Percentiles rank a stretch among this genome's conserved stretches.
phyloP scores from a whole-genome alignment of 2,113 vertebrate species.

The Apeltes quadracus region DNA sequence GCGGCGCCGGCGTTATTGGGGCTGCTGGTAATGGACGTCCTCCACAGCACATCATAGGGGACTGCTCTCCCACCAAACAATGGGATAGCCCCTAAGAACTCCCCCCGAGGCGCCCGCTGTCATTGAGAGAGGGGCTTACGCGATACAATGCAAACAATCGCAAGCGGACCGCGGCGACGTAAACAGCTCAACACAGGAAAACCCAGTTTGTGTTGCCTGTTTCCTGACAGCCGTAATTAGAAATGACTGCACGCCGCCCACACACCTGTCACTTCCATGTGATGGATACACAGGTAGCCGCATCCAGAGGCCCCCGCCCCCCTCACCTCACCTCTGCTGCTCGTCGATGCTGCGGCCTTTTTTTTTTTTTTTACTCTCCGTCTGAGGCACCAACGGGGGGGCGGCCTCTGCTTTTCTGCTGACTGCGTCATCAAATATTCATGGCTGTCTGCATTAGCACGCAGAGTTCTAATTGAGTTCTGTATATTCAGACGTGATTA shows the following conservation, averaged over 20 bases:
- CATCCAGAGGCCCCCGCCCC: constrained; percentile 34
- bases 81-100: constrained; percentile 56
- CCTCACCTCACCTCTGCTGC: background rate
- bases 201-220: constrained; percentile 13
- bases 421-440: constrained; percentile 75
- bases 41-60: constrained; percentile 45
- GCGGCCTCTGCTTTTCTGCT: constrained; percentile 57
- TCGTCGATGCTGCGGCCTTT: background rate
- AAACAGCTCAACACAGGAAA: constrained; percentile 13
- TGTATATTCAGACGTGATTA: constrained; percentile 81
- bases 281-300: constrained; percentile 69
- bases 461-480: constrained; percentile 80
- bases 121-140: constrained; percentile 53
- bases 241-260: constrained; percentile 62
- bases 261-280: constrained; percentile 58
- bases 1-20: constrained; percentile 44
- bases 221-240: constrained; percentile 44
- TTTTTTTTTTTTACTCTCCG: constrained; percentile 20
- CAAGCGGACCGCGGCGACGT: constrained; percentile 17
- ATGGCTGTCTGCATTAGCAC: constrained; percentile 78
- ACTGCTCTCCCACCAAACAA: constrained; percentile 40
- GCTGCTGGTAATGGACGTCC: constrained; percentile 65
- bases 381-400: constrained; percentile 40
- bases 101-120: constrained; percentile 53
- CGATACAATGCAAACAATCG: constrained; percentile 26